These are phyloP conservation scores for Ageneiosus marmoratus DNA, from an alignment of 2,113 vertebrate genomes.

Conservation along the genomic window DNA sequence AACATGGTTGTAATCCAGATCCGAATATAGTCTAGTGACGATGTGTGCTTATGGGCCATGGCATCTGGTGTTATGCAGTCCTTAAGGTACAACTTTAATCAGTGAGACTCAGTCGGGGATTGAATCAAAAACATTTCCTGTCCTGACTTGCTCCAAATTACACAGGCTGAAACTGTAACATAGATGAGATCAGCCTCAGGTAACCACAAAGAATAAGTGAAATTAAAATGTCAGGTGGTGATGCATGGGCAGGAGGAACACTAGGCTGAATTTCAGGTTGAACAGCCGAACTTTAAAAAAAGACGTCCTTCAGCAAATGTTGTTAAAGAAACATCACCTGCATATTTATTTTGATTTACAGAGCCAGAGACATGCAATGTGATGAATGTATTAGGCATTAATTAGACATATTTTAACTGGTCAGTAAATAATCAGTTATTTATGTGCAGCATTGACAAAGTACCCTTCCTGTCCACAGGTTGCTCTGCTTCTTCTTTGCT, in stretches of 20 bases:
- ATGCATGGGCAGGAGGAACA: background rate
- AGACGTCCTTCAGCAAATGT: too few relatives aligned
- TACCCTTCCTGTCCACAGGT: background rate
- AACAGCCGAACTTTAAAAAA: background rate
- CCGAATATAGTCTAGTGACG: conserved; percentile 8
- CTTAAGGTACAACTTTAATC: background rate
- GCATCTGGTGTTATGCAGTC: background rate
- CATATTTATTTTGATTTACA: background rate
- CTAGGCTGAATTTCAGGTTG: background rate
- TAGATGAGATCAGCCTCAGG: background rate
- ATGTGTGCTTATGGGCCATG: background rate
- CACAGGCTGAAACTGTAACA: too few relatives aligned
- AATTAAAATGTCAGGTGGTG: conserved; percentile 19
- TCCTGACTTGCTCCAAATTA: conserved; percentile 11
- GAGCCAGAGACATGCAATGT: background rate
- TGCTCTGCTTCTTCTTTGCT: conserved; percentile 11
- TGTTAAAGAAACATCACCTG: background rate
- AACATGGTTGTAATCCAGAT: background rate
- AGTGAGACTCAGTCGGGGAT: background rate
- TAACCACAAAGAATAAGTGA: background rate
- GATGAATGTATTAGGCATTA: background rate
- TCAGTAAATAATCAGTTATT: background rate
- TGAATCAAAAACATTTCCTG: conserved; percentile 1
- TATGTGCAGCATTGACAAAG: background rate
- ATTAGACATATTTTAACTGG: background rate